Base-by-base conservation (phyloP, 2,797 vertebrate genomes). In the Phylloscopus collybita region DNA sequence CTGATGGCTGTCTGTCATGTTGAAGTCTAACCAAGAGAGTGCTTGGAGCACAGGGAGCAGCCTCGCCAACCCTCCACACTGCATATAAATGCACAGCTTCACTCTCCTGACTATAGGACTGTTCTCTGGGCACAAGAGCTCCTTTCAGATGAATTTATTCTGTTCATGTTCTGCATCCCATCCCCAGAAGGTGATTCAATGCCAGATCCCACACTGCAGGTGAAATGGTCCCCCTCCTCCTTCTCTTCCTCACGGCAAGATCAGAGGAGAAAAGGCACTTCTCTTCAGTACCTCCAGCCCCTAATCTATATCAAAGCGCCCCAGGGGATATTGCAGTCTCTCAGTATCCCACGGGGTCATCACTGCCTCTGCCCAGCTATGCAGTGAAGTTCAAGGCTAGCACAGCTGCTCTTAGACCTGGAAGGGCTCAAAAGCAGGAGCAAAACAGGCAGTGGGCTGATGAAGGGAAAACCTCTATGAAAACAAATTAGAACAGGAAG, bases 1-100 rank as follows among this genome's bases (percentile, higher is more conserved):
- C 95, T 97, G 93, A 91, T 96, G 89, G 93, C 93, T 96, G 95
- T 96, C 96, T 97, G 93, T 96, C 95, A 93, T 96, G 73, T 93
- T 90, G 92, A 96, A 95, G 95, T 92, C 85, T 95, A 94, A 96
- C 92, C 94, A 96, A 96, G 56, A 61, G 80, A 95, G 64, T 1
- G 54, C 81, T 91, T 73, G 40, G 88, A 96, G 87, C 95, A 88
- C 10, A 1, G 89, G 88, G 94, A 95, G 91, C 93, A 95, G 91
- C 88, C 80, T 97, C 90, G 95, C 94, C 96, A 96, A 71, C 83
- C 86, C 76, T 92, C 94, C 94, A 97, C 95, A 81, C 95, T 97
- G 95, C 94, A 97, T 97, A 94, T 96, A 94, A 96, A 95, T 96
- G 95, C 83, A 94, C 86, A 95, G 87, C 67, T 95, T 96, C 88